phyloP scores from a whole-genome alignment of 92 coral and sea anemone species.

The Phenganax subtilis region DNA sequence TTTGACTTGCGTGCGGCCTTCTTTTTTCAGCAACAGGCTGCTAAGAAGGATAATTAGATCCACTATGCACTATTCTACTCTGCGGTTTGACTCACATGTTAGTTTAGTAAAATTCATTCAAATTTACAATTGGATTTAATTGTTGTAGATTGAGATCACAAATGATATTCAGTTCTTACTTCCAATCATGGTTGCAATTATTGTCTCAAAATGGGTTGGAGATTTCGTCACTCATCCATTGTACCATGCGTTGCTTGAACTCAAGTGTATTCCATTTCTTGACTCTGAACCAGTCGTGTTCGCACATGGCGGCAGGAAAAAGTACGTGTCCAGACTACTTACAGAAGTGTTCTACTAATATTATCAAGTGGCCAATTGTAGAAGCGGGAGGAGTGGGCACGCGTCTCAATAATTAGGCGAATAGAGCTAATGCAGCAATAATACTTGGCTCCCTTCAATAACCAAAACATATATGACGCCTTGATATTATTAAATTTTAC shows the following conservation, averaged over 20 bases:
- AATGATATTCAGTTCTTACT: constrained; percentile 95
- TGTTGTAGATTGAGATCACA: constrained; percentile 88
- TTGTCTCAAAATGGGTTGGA: constrained; percentile 99
- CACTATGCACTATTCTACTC: too few species aligned
- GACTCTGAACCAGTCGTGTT: constrained; percentile 93
- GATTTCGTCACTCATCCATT: constrained; percentile 95
- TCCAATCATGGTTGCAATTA: constrained; percentile 97
- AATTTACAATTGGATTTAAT: not conserved
- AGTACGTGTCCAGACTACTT: constrained; percentile 42
- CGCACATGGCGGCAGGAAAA: constrained; percentile 68
- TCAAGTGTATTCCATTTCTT: constrained; percentile 94
- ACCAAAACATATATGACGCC: not conserved
- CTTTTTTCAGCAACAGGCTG: too few species aligned
- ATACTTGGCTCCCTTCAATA: not conserved
- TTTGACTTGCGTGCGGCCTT: too few species aligned
- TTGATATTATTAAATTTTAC: not conserved
- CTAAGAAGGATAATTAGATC: too few species aligned
- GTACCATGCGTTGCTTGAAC: constrained; percentile 90
- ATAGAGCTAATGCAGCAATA: too few species aligned
- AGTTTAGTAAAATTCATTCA: not conserved
- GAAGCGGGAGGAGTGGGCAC: too few species aligned
- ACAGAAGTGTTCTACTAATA: not conserved
- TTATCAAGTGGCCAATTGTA: too few species aligned
- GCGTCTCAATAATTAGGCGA: too few species aligned
- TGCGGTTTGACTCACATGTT: not conserved